A percentile compares a stretch with the other conserved stretches of the same genome.
Conservation (phyloP, 2,888 invertebrate species). For the Zygogramma bicolorata region DNA sequence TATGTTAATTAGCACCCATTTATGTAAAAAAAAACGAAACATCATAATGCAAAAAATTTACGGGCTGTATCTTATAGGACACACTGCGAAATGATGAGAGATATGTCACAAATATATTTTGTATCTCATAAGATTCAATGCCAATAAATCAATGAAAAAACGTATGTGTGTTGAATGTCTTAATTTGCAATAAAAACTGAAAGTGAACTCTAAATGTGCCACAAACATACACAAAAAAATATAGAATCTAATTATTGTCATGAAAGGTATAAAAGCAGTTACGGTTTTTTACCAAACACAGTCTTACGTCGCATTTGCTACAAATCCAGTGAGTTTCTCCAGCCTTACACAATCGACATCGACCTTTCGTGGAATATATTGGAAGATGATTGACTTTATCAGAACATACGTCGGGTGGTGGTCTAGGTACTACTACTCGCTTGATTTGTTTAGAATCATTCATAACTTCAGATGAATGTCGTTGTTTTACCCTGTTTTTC, state of each 20-base stretch:
- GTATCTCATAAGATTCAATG: slow-evolving; percentile 14
- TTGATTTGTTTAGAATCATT: slow-evolving; percentile 17
- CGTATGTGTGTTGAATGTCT: neutral
- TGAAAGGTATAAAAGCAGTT: slow-evolving; percentile 20
- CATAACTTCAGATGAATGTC: slow-evolving; percentile 9
- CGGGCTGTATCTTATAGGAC: neutral
- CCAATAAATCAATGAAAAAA: neutral
- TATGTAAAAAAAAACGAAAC: neutral
- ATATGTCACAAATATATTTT: slow-evolving; percentile 13
- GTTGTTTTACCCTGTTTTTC: slow-evolving; percentile 8
- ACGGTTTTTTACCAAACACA: slow-evolving; percentile 16
- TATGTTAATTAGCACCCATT: neutral
- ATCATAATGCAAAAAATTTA: neutral
- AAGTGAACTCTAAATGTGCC: neutral
- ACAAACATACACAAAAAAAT: slow-evolving; percentile 2
- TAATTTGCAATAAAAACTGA: neutral
- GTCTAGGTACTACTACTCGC: slow-evolving; percentile 4
- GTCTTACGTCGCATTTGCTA: slow-evolving; percentile 14
- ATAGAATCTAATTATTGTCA: neutral
- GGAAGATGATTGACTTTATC: slow-evolving; percentile 17
- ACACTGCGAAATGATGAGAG: neutral
- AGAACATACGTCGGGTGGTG: slow-evolving; percentile 12
- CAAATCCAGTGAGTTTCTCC: slow-evolving; percentile 20
- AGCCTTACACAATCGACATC: slow-evolving; percentile 13
- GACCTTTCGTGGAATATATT: slow-evolving; percentile 15